Evolutionary conservation across 2,797 vertebrate species (phyloP).

Genomic region (Prionace glauca): DNA sequence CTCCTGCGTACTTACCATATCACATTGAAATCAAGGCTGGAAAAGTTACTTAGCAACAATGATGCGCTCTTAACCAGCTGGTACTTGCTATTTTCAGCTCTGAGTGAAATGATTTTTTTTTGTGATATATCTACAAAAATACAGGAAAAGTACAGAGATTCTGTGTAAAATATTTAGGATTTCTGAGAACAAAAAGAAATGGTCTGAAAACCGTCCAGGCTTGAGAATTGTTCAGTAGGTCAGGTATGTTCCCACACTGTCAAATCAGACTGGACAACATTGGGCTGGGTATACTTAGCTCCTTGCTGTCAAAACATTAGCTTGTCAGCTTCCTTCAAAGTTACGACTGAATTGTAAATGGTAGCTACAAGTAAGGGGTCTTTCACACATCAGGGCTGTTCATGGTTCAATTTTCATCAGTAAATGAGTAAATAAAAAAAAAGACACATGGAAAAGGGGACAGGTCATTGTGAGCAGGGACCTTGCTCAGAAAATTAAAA

Average conservation of each 20-base stretch:
- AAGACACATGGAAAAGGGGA: neutral
- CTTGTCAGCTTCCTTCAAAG: neutral
- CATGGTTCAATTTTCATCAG: neutral
- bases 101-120: constrained; percentile 3
- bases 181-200: neutral
- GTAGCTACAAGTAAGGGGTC: neutral
- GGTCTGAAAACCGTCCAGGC: neutral
- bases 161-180: neutral
- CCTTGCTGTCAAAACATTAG: neutral
- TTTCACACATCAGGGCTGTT: neutral
- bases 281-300: neutral
- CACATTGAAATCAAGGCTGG: neutral
- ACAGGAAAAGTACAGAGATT: neutral
- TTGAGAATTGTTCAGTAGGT: neutral
- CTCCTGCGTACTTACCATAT: neutral
- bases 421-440: neutral
- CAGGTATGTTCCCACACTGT: neutral
- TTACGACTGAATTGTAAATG: neutral
- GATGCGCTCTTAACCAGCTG: constrained; percentile 19
- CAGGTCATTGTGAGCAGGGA: neutral
- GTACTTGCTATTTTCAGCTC: constrained; percentile 23
- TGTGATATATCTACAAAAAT: neutral
- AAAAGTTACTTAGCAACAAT: constrained; percentile 23
- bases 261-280: neutral
- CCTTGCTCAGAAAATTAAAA: neutral